Base-by-base conservation (phyloP, 2,888 invertebrate species). In the Aleiodes alternator region DNA sequence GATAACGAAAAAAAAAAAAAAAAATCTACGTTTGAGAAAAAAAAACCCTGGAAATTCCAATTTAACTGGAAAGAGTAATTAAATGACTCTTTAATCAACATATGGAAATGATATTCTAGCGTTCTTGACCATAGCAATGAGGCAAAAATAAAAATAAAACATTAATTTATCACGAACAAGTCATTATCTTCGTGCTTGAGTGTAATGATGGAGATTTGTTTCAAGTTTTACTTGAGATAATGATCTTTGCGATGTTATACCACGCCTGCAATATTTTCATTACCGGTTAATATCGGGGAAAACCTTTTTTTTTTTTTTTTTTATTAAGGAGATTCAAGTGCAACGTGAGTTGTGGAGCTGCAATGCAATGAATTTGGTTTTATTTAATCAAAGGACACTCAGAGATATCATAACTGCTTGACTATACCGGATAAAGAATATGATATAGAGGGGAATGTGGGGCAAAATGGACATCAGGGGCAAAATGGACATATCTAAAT, bases 251-350 rank as follows among this genome's bases (percentile, higher is more conserved):
- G 43, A 64, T 48, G 64, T 64, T 43, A 64, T 23, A 64, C 64
- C 64, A 43, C 64, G 48, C 64, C 48, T 64, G 9, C 64, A 64
- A 64, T 64, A 38, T 64, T 43, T 43, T 43, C 23, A 64, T 64
- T 64, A n/a, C 64, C 12, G 34, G 23, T 43, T 48, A 64, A 43
- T 43, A 16, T 48, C 43, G 12, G 9, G 16, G 16, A 43, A 64
- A 43, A 48, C 59, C 34, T 59, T 64, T 11, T 16, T 11, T 38
- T 38, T 59, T 64, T 11, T 16, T 11, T 38, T 38, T 64, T 64
- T 48, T 43, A 64, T 64, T 64, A 14, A 55, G 55, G 16, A 16
- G 12, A 55, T 43, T 43, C 43, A 43, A 43, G 43, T 43, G 11
- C 43, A 43, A 43, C 43, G 43, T 34, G 34, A 34, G 34, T 34